Base-by-base conservation (phyloP, 2,797 vertebrate genomes). In the Australoheros facetus region DNA sequence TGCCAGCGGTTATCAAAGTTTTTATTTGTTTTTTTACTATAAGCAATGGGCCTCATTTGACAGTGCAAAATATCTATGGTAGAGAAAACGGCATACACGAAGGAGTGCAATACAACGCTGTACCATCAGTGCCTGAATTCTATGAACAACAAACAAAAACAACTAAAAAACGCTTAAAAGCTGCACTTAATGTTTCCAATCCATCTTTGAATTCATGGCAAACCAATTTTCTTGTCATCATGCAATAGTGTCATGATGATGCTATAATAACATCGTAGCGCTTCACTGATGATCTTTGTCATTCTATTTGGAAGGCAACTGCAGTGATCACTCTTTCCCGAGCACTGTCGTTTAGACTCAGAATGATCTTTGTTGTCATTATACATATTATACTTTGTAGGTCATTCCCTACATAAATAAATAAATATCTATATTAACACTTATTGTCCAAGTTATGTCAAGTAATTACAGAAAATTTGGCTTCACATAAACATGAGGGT, bases 341-440 rank as follows among this genome's bases (percentile, higher is more conserved):
- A 66, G 0, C 9, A 2, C 16, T 0, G 16, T 30, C 3, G 2
- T 48, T 48, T 66, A 66, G 16, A 66, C 28, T 69, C 23, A 28
- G 23, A 48, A 28, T 48, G 1, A 66, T 48, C 23, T 59, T 59
- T 37, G 12, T 59, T 37, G 10, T 48, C 42, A 13, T 28, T 30
- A 51, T 19, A 0, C 62, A 28, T 45, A 28, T 48, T 26, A 19
- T 21, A 66, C 19, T 66, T n/a, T 48, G 62, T 16, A 51, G 26
- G 42, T 48, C 42, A 66, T 66, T 1, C 48, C 16, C 10, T 16
- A 48, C 19, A 48, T 19, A 48, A 66, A 0, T 1, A 48, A 66
- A 0, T 1, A 53, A 64, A 42, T 28, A 2, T 1, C 23, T 28
- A 2, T 9, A 1, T 0, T 66, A 45, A 45, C 39, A 66, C 13